Evolutionary conservation across 1,140 invertebrate species (phyloP).

Genomic region (Leguminivora glycinivorella): DNA sequence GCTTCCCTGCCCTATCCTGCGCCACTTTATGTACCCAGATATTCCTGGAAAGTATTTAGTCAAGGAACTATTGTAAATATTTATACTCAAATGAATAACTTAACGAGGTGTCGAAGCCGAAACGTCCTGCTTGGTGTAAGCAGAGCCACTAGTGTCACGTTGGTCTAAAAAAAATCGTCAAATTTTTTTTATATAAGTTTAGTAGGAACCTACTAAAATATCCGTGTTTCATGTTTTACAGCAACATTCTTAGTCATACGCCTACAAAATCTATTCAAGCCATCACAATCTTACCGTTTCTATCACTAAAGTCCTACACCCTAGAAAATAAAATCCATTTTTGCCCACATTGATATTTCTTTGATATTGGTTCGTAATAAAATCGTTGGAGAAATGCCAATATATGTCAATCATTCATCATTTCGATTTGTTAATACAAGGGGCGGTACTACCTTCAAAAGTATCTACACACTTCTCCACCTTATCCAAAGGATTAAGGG

Average conservation of each 20-base stretch:
- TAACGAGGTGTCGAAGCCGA: too few relatives aligned
- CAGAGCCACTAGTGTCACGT: too few relatives aligned
- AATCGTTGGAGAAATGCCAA: conserved; percentile 24
- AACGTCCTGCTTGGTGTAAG: too few relatives aligned
- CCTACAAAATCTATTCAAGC: conserved; percentile 8
- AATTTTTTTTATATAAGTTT: background rate
- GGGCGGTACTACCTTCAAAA: background rate
- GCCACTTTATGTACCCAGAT: too few relatives aligned
- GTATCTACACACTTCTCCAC: background rate
- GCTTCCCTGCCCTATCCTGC: too few relatives aligned
- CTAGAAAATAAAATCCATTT: background rate
- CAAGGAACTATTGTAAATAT: too few relatives aligned
- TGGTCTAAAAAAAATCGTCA: too few relatives aligned
- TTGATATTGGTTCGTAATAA: conserved; percentile 11
- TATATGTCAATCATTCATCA: conserved; percentile 28
- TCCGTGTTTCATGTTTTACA: background rate
- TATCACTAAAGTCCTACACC: background rate
- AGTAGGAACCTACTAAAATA: background rate
- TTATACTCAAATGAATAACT: too few relatives aligned
- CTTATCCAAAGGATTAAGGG: background rate
- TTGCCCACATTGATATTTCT: background rate
- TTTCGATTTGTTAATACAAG: conserved; percentile 6
- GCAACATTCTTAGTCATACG: background rate
- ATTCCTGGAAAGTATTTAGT: too few relatives aligned
- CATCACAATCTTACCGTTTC: background rate